phyloP scores from a whole-genome alignment of 2,888 invertebrate genomes.

The Heliconius sara region DNA sequence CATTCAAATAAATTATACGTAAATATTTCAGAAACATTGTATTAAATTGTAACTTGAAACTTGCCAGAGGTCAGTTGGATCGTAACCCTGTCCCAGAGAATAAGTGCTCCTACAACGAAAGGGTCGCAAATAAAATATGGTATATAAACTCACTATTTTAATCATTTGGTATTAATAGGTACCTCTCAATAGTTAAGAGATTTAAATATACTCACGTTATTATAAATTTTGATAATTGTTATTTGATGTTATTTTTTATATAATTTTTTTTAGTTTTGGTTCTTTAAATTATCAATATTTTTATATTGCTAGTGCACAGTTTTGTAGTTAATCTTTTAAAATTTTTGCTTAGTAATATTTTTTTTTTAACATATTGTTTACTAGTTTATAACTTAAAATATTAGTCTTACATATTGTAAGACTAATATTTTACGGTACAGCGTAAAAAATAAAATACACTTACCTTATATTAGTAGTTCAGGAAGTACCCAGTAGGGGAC shows the following conservation, averaged over 20 bases:
- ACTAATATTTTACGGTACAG: too few species aligned
- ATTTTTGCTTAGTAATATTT: too few species aligned
- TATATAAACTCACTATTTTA: conserved; percentile 17
- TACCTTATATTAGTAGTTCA: conserved; percentile 9
- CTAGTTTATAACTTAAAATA: too few species aligned
- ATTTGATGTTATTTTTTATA: too few species aligned
- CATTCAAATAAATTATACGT: not conserved
- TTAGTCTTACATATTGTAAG: too few species aligned
- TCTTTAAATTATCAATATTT: too few species aligned
- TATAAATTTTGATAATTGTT: too few species aligned
- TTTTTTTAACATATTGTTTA: too few species aligned
- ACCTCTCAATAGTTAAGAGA: not conserved
- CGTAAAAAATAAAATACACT: not conserved
- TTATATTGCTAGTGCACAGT: too few species aligned
- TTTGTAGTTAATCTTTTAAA: too few species aligned
- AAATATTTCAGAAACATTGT: not conserved
- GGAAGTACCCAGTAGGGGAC: conserved; percentile 5
- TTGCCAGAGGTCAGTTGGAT: conserved; percentile 35
- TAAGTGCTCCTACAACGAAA: conserved; percentile 18
- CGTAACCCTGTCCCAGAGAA: conserved; percentile 37
- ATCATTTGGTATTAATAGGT: not conserved
- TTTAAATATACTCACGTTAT: too few species aligned
- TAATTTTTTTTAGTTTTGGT: too few species aligned
- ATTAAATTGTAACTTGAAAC: conserved; percentile 31
- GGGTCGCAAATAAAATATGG: conserved; percentile 10